These are phyloP conservation scores for Crenuchus spilurus DNA, from an alignment of 2,797 vertebrate species.

Conservation along the genomic window DNA sequence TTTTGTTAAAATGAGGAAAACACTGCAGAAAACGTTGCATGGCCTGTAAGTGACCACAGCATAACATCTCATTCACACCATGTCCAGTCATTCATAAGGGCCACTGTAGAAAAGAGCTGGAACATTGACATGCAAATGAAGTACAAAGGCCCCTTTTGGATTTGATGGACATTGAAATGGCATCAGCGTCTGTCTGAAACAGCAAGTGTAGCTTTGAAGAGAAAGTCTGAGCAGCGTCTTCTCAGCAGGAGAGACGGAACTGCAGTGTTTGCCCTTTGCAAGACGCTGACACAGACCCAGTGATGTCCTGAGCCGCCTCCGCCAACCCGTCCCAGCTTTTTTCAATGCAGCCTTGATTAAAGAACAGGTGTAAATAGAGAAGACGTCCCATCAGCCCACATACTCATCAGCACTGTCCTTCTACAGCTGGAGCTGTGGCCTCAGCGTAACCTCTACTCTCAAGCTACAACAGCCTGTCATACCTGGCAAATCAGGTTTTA, in stretches of 20 bases:
- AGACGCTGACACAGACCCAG: constrained; percentile 46
- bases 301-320: constrained; percentile 23
- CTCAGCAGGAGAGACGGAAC: constrained; percentile 40
- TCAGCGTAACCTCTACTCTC: neutral
- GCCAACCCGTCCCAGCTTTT: constrained; percentile 44
- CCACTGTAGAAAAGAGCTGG: constrained; percentile 10
- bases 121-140: constrained; percentile 33
- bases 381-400: constrained; percentile 40
- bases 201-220: constrained; percentile 38
- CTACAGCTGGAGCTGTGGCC: constrained; percentile 21
- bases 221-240: constrained; percentile 11
- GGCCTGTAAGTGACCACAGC: constrained; percentile 8
- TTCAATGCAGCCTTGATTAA: constrained; percentile 49
- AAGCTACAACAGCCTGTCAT: neutral
- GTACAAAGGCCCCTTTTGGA: constrained; percentile 15
- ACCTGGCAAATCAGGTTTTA: neutral
- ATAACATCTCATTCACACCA: constrained; percentile 6
- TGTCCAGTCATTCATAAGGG: neutral
- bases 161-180: constrained; percentile 43
- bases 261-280: constrained; percentile 46
- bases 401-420: constrained; percentile 34
- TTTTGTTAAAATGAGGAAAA: no score
- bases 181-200: constrained; percentile 20
- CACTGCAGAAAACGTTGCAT: no score
- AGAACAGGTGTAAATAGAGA: constrained; percentile 50